Percentiles rank a stretch among this genome's conserved stretches.
Evolutionary conservation across 2,113 vertebrate species (phyloP).

Genomic region (Alexandromys fortis): DNA sequence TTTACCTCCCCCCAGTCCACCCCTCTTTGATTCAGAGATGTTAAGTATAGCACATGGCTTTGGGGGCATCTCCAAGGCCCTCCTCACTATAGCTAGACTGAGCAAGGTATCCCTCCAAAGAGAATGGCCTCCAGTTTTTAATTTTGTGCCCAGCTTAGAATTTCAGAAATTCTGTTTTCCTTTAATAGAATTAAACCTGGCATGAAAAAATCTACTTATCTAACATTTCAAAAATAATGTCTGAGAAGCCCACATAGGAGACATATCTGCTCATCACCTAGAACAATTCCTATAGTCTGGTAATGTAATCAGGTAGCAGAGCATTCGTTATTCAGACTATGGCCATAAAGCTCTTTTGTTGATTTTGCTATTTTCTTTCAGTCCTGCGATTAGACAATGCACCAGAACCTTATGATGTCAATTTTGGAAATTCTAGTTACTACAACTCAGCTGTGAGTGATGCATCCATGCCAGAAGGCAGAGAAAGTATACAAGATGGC

Average conservation of each 20-base stretch:
- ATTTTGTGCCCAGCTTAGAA: neutral
- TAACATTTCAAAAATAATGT: slow-evolving; percentile 1
- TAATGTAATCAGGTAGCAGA: neutral
- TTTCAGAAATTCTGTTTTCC: neutral
- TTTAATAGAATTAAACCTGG: neutral
- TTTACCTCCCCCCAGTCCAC: no score
- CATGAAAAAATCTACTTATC: neutral
- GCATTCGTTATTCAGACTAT: neutral
- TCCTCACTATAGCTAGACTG: no score
- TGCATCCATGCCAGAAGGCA: neutral
- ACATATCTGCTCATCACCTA: neutral
- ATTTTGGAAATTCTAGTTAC: slow-evolving; percentile 83
- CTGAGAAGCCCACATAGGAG: neutral
- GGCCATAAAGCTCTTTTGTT: neutral
- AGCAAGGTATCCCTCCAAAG: no score
- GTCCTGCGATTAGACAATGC: slow-evolving; percentile 91
- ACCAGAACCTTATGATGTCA: slow-evolving; percentile 81
- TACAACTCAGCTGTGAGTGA: slow-evolving; percentile 83
- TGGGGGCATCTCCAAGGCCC: no score
- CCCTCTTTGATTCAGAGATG: no score
- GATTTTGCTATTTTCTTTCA: slow-evolving; percentile 76
- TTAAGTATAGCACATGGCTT: no score
- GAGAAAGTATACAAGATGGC: neutral
- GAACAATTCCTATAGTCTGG: neutral
- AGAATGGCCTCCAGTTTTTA: neutral